A percentile compares a stretch with the other conserved stretches of the same genome.
Evolutionary conservation across 1,140 invertebrate genomes (phyloP).

Genomic region (Caenorhabditis elegans): WBcel235 BX284605.5:6325501-6326000

Average conservation of each 20-base stretch:
- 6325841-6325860: too few relatives aligned
- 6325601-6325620: neutral
- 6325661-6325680: slow-evolving; percentile 15
- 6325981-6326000: neutral
- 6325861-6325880: too few relatives aligned
- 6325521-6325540: neutral
- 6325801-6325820: slow-evolving; percentile 43
- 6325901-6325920: too few relatives aligned
- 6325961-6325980: neutral
- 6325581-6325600: neutral
- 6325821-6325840: neutral
- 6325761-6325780: slow-evolving; percentile 14
- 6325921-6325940: slow-evolving; percentile 19
- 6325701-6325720: slow-evolving; percentile 31
- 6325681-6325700: neutral
- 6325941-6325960: slow-evolving; percentile 23
- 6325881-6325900: too few relatives aligned
- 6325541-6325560: neutral
- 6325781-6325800: slow-evolving; percentile 35
- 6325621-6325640: slow-evolving; percentile 16
- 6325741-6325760: neutral
- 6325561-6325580: neutral
- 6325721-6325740: slow-evolving; percentile 10
- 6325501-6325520: too few relatives aligned
- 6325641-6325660: slow-evolving; percentile 25